Percentiles rank a stretch among this genome's conserved stretches.
Evolutionary conservation across 1,140 invertebrate genomes (phyloP).

Genomic region (Cyclina sinensis): DNA sequence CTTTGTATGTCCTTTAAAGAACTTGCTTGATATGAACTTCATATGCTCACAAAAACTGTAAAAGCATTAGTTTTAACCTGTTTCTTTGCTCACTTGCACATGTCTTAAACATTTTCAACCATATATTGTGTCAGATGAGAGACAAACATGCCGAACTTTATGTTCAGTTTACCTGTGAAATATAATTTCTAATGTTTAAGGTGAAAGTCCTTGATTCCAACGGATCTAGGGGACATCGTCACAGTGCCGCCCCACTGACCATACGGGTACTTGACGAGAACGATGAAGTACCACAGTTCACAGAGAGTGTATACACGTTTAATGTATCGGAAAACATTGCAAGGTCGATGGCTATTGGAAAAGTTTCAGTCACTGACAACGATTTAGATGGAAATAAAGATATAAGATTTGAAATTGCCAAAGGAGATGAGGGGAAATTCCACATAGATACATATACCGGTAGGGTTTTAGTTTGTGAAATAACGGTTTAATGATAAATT

Average conservation of each 20-base stretch:
- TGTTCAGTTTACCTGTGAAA: too few species aligned
- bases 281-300: slow-evolving; percentile 34
- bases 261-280: slow-evolving; percentile 38
- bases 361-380: slow-evolving; percentile 32
- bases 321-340: slow-evolving; percentile 34
- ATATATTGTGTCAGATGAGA: too few species aligned
- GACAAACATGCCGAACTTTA: too few species aligned
- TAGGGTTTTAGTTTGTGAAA: background rate
- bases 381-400: background rate
- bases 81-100: too few species aligned
- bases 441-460: slow-evolving; percentile 26
- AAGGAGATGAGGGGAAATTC: background rate
- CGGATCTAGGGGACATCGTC: background rate
- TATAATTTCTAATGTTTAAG: too few species aligned
- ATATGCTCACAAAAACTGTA: too few species aligned
- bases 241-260: background rate
- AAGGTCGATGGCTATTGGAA: background rate
- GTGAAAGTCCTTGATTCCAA: slow-evolving; percentile 17
- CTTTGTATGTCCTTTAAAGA: too few species aligned
- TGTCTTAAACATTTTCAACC: too few species aligned
- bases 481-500: too few species aligned
- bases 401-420: slow-evolving; percentile 5
- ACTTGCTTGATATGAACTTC: too few species aligned
- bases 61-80: too few species aligned
- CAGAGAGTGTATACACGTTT: background rate